phyloP scores from a whole-genome alignment of 2,113 vertebrate genomes.

The Catharus fuscescens region DNA sequence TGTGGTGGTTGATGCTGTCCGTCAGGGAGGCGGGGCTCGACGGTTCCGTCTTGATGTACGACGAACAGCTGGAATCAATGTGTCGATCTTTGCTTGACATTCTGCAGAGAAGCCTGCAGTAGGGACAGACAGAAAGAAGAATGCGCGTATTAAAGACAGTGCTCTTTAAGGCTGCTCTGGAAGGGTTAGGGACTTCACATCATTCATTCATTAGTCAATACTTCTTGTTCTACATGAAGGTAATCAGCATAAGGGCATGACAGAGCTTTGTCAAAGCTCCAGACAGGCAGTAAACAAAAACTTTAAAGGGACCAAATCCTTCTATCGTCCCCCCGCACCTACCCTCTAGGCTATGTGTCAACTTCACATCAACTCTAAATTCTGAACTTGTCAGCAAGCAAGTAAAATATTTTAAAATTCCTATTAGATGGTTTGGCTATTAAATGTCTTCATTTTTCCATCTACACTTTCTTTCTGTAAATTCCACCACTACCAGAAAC shows the following conservation, averaged over 20 bases:
- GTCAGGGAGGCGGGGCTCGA: conserved; percentile 99
- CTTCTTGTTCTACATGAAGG: conserved; percentile 94
- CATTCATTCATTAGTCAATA: conserved; percentile 92
- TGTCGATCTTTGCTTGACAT: conserved; percentile 99
- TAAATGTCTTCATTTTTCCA: not conserved
- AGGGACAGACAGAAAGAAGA: conserved; percentile 48
- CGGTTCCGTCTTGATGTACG: conserved; percentile 99
- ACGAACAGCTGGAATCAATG: conserved; percentile 99
- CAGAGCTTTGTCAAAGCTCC: conserved; percentile 86
- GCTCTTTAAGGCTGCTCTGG: conserved; percentile 60
- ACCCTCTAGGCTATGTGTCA: conserved; percentile 27
- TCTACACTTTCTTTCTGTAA: not conserved
- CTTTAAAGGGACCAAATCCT: conserved; percentile 60
- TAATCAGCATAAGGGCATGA: conserved; percentile 89
- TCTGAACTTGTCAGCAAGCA: not conserved
- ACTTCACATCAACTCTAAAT: conserved; percentile 41
- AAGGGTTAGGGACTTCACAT: conserved; percentile 77
- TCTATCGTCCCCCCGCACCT: conserved; percentile 13
- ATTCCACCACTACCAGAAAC: not conserved
- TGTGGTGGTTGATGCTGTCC: conserved; percentile 99
- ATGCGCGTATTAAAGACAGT: conserved; percentile 68
- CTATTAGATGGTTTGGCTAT: not conserved
- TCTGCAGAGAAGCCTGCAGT: conserved; percentile 98
- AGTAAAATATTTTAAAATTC: not conserved
- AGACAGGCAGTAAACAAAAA: conserved; percentile 79